These are phyloP conservation scores for Drosophila kambysellisi DNA, from an alignment of 2,888 invertebrate species.

Conservation along the genomic window DNA sequence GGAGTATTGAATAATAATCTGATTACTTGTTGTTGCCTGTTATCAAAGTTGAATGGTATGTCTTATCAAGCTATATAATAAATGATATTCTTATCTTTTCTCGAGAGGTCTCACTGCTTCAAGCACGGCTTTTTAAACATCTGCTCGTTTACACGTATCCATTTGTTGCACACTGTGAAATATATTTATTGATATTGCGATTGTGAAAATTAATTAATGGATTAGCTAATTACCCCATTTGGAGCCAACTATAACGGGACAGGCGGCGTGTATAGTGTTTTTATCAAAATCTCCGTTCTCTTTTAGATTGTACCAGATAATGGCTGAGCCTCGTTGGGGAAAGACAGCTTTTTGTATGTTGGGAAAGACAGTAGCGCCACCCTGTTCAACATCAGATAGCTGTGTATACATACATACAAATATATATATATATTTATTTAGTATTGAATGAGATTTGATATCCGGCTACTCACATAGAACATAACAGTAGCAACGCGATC, in stretches of 20 bases:
- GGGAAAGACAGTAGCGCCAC: constrained; percentile 99
- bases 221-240: constrained; percentile 78
- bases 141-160: constrained; percentile 94
- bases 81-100: background rate
- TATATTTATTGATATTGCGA: background rate
- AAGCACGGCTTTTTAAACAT: constrained; percentile 88
- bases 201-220: background rate
- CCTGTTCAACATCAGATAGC: constrained; percentile 98
- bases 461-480: constrained; percentile 92
- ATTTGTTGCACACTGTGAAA: constrained; percentile 92
- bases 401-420: constrained; percentile 83
- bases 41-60: background rate
- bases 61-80: background rate
- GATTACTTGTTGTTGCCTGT: background rate
- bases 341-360: constrained; percentile 92
- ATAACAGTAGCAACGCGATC: constrained; percentile 98
- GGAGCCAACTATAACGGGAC: constrained; percentile 82
- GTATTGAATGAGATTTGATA: background rate
- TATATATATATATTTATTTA: background rate
- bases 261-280: constrained; percentile 78
- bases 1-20: background rate
- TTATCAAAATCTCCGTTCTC: constrained; percentile 63
- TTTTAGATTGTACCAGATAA: constrained; percentile 81
- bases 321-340: constrained; percentile 90
- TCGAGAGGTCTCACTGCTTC: constrained; percentile 1